These are phyloP conservation scores for Spodoptera littoralis DNA, from an alignment of 2,888 invertebrate genomes.

Conservation along the genomic window DNA sequence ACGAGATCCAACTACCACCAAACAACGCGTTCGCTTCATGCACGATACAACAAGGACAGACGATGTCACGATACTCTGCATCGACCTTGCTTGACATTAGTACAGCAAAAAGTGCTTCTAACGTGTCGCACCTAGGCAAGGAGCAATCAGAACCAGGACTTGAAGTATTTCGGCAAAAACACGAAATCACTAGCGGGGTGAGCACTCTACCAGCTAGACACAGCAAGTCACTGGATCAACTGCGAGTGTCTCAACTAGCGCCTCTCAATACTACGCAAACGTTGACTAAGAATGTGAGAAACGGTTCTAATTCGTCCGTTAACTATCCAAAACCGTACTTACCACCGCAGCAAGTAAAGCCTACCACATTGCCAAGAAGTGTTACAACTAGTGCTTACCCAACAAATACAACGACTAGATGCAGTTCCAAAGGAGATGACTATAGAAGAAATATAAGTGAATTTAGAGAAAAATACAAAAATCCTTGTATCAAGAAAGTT, in stretches of 20 bases:
- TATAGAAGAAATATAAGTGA: constrained; percentile 90
- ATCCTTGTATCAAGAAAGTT: constrained; percentile 82
- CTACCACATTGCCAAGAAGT: constrained; percentile 85
- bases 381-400: constrained; percentile 84
- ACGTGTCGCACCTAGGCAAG: constrained; percentile 70
- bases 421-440: constrained; percentile 84
- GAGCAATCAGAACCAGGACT: constrained; percentile 71
- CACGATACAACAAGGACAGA: constrained; percentile 83
- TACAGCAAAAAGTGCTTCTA: constrained; percentile 70
- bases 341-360: constrained; percentile 81
- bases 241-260: constrained; percentile 88
- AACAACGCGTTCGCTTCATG: constrained; percentile 82
- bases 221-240: constrained; percentile 94
- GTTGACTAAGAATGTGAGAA: constrained; percentile 75
- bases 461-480: constrained; percentile 90
- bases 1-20: constrained; percentile 85
- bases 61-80: constrained; percentile 89
- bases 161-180: constrained; percentile 77
- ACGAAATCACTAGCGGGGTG: constrained; percentile 83
- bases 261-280: constrained; percentile 75
- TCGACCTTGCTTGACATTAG: constrained; percentile 88
- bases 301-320: constrained; percentile 81
- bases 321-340: constrained; percentile 84
- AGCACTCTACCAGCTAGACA: constrained; percentile 92
- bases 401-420: constrained; percentile 81